phyloP scores from a whole-genome alignment of 2,113 vertebrate genomes.

The Leiothrix lutea region DNA sequence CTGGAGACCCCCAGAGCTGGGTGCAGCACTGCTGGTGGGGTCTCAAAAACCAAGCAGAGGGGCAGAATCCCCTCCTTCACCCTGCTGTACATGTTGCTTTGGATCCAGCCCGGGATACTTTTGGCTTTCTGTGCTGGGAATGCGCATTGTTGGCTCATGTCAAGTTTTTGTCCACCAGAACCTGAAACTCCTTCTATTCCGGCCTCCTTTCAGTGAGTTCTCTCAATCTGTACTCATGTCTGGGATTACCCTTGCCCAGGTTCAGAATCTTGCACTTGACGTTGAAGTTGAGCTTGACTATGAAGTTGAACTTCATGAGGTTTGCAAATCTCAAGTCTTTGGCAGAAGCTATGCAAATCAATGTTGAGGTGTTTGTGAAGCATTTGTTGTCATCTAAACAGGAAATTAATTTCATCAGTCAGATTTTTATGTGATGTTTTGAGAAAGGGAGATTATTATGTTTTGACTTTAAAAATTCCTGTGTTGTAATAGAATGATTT shows the following conservation, averaged over 20 bases:
- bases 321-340: not conserved
- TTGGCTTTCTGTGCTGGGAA: not conserved
- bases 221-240: not conserved
- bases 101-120: not conserved
- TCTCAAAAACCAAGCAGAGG: not conserved
- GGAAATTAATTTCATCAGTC: not conserved
- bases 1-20: too few species aligned
- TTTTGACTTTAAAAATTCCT: not conserved
- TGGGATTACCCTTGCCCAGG: accelerated
- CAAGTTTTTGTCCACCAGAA: not conserved
- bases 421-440: not conserved
- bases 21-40: too few species aligned
- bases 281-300: not conserved
- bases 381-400: not conserved
- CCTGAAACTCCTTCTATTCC: not conserved
- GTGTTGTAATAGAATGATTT: not conserved
- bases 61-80: not conserved
- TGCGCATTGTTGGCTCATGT: not conserved
- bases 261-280: not conserved
- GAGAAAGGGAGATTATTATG: not conserved
- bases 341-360: not conserved
- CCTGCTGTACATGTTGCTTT: accelerated
- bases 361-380: not conserved
- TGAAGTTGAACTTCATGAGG: not conserved
- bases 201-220: not conserved